Base-by-base conservation (phyloP, 2,888 invertebrate genomes). In the Caenorhabditis parvicauda region DNA sequence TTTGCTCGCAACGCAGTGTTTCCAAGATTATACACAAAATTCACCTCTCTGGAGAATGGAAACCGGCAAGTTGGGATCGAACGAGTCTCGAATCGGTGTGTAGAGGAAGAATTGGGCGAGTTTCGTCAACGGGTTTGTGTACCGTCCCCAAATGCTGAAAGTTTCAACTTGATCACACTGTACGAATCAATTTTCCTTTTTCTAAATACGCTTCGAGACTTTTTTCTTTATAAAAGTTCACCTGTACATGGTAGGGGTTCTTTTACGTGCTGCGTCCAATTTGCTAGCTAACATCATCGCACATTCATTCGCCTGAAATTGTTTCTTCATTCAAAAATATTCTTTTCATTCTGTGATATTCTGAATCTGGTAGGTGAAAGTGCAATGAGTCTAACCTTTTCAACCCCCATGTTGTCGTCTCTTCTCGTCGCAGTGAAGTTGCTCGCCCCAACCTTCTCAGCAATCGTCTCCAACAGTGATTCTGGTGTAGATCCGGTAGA, bases 401-500 rank as follows among this genome's bases (percentile, higher is more conserved):
- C 42, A 14, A 54, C 43, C 5, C 54, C 43, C 9, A 60, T 37
- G 21, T 21, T 21, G 22, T 60, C 59, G 9, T 59, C 51, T 9
- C 41, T 50, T 19, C 39, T 44, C n/a, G 29, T 28, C 19, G 22
- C 25, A 6, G 32, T 17, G 38, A 50, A 59, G 12, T 65, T 37
- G 25, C 52, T 48, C 14, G 67, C 67, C 7, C 61, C 63, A 25
- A 74, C 42, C 44, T 58, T 59, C 37, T 65, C 54, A 19, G 63
- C 69, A 41, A 72, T 60, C 9, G 52, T 48, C 12, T 67, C 62
- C 39, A 79, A 57, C 0, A 79, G 53, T 14, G 60, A 44, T 3
- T 56, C 45, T 5, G 78, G 77, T 14, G 74, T 72, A 39, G 63
- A 54, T 29, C 70, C 64, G 14, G 68, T 61, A 47, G 74, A 71